These are phyloP conservation scores for Cephalophus harveyi DNA, from an alignment of 2,113 vertebrate species.

Conservation along the genomic window DNA sequence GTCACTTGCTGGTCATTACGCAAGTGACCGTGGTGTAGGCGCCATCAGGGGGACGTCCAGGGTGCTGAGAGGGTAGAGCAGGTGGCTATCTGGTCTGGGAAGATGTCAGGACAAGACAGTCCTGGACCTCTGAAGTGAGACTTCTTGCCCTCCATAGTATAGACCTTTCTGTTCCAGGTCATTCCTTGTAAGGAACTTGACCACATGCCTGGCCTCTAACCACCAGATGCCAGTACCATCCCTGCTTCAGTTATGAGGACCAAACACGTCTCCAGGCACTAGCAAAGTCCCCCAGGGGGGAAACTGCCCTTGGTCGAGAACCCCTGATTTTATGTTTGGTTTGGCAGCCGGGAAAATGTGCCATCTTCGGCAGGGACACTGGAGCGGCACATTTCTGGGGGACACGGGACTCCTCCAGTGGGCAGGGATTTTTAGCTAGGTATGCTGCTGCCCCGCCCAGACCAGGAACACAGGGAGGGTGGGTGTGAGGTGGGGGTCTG, in stretches of 20 bases:
- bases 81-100: not conserved
- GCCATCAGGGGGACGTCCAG: no score
- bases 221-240: not conserved
- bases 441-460: not conserved
- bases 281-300: not conserved
- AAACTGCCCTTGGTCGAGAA: not conserved
- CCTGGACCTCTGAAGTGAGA: not conserved
- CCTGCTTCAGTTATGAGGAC: not conserved
- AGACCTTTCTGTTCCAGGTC: not conserved
- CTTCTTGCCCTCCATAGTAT: not conserved
- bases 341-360: not conserved
- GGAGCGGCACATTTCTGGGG: not conserved
- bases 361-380: not conserved
- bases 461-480: not conserved
- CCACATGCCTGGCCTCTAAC: not conserved
- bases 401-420: not conserved
- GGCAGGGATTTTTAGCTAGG: no score
- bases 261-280: not conserved
- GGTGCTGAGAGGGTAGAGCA: not conserved
- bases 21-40: no score
- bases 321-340: not conserved
- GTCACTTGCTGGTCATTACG: not conserved
- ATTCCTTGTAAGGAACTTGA: no score
- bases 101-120: not conserved
- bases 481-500: not conserved